A percentile compares a stretch with the other conserved stretches of the same genome.
Conservation (phyloP, 2,797 vertebrate genomes). For the Leptodactylus fallax region DNA sequence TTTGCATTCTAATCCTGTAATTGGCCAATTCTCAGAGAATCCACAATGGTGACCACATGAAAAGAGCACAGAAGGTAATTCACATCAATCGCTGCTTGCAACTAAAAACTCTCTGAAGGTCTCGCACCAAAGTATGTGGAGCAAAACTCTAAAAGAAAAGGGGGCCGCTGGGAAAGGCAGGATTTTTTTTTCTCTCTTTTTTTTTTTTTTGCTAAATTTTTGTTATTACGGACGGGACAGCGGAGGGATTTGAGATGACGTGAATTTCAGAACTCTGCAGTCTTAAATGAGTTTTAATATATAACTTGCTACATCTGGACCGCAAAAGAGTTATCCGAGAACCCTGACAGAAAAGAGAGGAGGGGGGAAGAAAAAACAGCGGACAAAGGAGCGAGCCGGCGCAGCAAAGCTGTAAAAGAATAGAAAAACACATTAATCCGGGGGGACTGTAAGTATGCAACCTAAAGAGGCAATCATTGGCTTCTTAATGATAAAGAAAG, state of each 20-base stretch:
- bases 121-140: conserved; percentile 28
- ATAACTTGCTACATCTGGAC: conserved; percentile 71
- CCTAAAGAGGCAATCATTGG: conserved; percentile 74
- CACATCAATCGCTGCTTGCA: conserved; percentile 54
- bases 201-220: not conserved
- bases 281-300: conserved; percentile 49
- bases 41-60: conserved; percentile 57
- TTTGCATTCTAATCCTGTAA: conserved; percentile 56
- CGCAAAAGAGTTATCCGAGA: conserved; percentile 76
- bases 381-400: conserved; percentile 67
- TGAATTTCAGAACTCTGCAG: conserved; percentile 30
- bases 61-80: conserved; percentile 56
- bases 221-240: not conserved
- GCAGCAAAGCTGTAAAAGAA: conserved; percentile 77
- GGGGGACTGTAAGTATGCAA: conserved; percentile 74
- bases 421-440: conserved; percentile 80
- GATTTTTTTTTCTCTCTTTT: not conserved
- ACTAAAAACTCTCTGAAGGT: conserved; percentile 45
- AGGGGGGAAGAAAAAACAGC: not conserved
- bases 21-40: conserved; percentile 38
- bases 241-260: conserved; percentile 9
- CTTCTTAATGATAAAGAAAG: conserved; percentile 72
- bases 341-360: conserved; percentile 71
- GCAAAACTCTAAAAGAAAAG: not conserved
- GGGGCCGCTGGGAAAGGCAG: conserved; percentile 8